Percentiles rank a stretch among this genome's conserved stretches.
phyloP scores from a whole-genome alignment of 2,888 invertebrate species.

The Epiblema foenella region DNA sequence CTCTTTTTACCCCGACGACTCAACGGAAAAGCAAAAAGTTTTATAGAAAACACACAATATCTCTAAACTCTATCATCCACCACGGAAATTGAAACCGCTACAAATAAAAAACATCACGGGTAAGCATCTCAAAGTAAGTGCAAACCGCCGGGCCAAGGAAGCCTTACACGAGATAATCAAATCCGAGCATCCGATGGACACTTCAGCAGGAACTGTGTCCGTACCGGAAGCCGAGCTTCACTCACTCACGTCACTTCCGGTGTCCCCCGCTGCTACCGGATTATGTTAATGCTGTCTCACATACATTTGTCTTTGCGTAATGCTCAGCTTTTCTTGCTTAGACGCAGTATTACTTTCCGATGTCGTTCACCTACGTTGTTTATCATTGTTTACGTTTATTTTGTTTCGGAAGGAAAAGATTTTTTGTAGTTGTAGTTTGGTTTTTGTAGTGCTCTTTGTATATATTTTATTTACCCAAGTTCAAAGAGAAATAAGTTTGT shows the following conservation, averaged over 20 bases:
- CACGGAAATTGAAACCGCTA: constrained; percentile 4
- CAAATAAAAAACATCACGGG: not conserved
- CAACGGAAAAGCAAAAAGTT: too few relatives aligned
- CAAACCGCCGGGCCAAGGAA: constrained; percentile 34
- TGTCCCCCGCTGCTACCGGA: constrained; percentile 71
- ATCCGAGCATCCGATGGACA: constrained; percentile 61
- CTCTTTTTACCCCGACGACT: too few relatives aligned
- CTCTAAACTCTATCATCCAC: not conserved
- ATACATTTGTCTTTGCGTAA: constrained; percentile 80
- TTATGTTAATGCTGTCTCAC: constrained; percentile 79
- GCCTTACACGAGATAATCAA: constrained; percentile 54
- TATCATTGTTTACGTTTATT: constrained; percentile 70
- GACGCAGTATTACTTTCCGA: constrained; percentile 71
- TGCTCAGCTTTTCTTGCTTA: constrained; percentile 65
- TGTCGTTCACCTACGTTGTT: constrained; percentile 67
- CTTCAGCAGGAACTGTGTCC: constrained; percentile 36
- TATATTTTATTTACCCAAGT: too few relatives aligned
- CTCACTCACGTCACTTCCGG: constrained; percentile 71
- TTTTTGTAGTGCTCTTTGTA: too few relatives aligned
- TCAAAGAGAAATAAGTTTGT: too few relatives aligned
- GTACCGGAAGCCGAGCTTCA: constrained; percentile 59
- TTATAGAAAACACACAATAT: not conserved
- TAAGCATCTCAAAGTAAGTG: constrained; percentile 39
- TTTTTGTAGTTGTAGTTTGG: not conserved
- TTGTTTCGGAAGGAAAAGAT: constrained; percentile 41